A percentile compares a stretch with the other conserved stretches of the same genome.
Evolutionary conservation across 2,888 invertebrate genomes (phyloP).

Genomic region (Fragum whitleyi): DNA sequence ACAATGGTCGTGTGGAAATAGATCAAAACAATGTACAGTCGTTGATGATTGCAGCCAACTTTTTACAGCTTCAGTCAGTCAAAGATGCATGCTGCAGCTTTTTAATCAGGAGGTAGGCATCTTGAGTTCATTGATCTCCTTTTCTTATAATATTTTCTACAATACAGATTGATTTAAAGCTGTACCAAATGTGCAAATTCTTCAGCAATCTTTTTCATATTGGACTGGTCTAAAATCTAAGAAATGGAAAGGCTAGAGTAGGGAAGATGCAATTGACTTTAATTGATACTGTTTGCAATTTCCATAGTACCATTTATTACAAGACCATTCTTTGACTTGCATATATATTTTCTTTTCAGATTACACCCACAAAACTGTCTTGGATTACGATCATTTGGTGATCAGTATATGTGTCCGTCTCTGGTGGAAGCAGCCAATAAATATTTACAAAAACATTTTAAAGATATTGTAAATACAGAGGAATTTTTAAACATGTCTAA

Average conservation of each 20-base stretch:
- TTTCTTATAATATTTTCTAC: too few relatives aligned
- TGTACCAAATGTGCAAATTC: too few relatives aligned
- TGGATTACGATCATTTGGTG: slow-evolving; percentile 92
- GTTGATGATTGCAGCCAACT: slow-evolving; percentile 93
- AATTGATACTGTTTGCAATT: too few relatives aligned
- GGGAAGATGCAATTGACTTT: too few relatives aligned
- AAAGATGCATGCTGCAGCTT: slow-evolving; percentile 94
- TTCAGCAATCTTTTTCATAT: too few relatives aligned
- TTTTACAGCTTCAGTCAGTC: slow-evolving; percentile 92
- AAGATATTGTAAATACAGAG: slow-evolving; percentile 91
- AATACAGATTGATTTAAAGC: too few relatives aligned
- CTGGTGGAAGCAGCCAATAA: slow-evolving; percentile 91
- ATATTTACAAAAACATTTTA: slow-evolving; percentile 92
- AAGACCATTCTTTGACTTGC: too few relatives aligned
- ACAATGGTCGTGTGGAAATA: slow-evolving; percentile 91
- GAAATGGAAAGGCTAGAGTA: too few relatives aligned
- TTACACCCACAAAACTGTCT: slow-evolving; percentile 93
- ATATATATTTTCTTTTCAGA: too few relatives aligned
- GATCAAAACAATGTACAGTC: slow-evolving; percentile 93
- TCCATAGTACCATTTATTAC: too few relatives aligned
- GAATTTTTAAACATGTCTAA: slow-evolving; percentile 90
- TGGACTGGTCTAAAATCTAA: neutral
- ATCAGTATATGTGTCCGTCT: slow-evolving; percentile 90
- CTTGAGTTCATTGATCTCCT: too few relatives aligned
- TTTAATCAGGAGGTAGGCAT: slow-evolving; percentile 89